Evolutionary conservation across 2,113 vertebrate genomes (phyloP).

Genomic region (Chionomys nivalis): DNA sequence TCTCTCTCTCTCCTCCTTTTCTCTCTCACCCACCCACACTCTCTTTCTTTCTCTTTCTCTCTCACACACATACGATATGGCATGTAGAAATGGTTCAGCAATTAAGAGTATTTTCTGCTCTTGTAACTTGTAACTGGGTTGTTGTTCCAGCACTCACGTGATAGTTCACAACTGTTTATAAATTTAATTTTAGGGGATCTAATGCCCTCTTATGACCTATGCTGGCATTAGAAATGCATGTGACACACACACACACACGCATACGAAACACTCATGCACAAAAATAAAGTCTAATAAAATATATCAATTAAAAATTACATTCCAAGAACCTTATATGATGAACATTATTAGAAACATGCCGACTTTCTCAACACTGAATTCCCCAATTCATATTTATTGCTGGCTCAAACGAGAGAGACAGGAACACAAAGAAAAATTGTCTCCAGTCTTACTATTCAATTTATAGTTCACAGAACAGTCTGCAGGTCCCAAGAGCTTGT

Average conservation of each 20-base stretch:
- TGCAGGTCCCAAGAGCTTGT: background rate
- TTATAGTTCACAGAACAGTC: background rate
- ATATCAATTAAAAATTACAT: background rate
- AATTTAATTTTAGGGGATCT: background rate
- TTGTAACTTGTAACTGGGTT: background rate
- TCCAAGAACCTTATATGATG: background rate
- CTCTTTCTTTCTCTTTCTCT: too few species aligned
- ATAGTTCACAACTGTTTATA: background rate
- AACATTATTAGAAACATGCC: background rate
- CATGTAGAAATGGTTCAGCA: background rate
- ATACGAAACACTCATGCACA: background rate
- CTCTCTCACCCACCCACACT: background rate
- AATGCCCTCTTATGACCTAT: background rate
- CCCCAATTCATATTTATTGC: background rate
- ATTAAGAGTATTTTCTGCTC: background rate
- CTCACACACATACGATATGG: background rate
- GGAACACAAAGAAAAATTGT: background rate
- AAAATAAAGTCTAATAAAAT: background rate
- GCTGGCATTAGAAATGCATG: background rate
- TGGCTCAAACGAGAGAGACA: background rate
- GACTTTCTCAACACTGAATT: background rate
- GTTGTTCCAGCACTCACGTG: background rate
- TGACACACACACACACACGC: background rate
- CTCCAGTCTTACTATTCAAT: background rate
- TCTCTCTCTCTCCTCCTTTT: too few species aligned